Percentiles rank a stretch among this genome's conserved stretches.
Evolutionary conservation across 2,888 invertebrate species (phyloP).

Genomic region (Vandiemenella viatica): DNA sequence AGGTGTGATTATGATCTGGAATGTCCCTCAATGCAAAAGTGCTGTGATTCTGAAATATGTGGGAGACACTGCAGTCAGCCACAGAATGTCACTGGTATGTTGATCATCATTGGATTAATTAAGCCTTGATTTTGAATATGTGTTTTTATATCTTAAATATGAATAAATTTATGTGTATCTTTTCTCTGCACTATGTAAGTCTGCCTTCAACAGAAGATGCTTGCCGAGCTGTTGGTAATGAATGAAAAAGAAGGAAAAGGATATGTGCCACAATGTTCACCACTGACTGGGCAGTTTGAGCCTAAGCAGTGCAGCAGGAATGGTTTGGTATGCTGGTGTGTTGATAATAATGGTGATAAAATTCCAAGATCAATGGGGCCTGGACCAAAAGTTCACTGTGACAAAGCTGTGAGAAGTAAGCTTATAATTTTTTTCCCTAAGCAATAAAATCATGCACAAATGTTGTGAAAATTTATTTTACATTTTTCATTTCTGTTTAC

Average conservation of each 20-base stretch:
- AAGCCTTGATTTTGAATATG: too few relatives aligned
- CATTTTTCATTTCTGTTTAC: neutral
- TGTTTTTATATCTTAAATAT: too few relatives aligned
- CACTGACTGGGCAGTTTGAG: constrained; percentile 46
- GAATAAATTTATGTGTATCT: too few relatives aligned
- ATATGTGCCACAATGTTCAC: constrained; percentile 66
- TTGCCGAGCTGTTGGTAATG: constrained; percentile 59
- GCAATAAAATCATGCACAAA: neutral
- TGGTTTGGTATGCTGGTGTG: constrained; percentile 78
- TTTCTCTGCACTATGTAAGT: too few relatives aligned
- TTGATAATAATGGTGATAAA: constrained; percentile 59
- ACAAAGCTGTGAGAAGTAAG: neutral
- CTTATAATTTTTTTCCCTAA: neutral
- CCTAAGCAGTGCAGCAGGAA: constrained; percentile 69
- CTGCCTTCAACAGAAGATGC: constrained; percentile 61
- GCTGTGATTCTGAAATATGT: constrained; percentile 59
- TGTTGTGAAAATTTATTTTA: neutral
- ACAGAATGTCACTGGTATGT: constrained; percentile 51
- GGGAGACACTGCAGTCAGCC: constrained; percentile 60
- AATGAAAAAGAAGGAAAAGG: constrained; percentile 68
- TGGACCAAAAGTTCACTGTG: constrained; percentile 51
- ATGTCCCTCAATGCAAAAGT: constrained; percentile 68
- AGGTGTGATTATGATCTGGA: constrained; percentile 61
- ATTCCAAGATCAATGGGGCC: constrained; percentile 67
- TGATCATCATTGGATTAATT: too few relatives aligned